Evolutionary conservation across 2,888 invertebrate genomes (phyloP), one percentile per base, ranked within the genome.

Genomic region (Hydrotaea cyrtoneurina): DNA sequence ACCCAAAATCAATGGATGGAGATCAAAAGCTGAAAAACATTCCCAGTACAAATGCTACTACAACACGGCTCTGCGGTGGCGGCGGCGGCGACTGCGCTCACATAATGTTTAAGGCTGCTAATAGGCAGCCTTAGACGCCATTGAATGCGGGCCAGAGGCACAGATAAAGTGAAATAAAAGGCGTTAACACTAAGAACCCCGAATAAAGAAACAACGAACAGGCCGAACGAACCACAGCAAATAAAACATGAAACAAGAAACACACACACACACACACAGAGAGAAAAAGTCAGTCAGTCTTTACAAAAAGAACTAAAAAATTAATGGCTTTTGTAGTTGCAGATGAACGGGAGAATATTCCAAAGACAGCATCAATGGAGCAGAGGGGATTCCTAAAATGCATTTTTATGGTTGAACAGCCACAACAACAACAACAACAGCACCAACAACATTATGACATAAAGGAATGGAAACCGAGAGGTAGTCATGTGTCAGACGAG

Each of bases 311-410:
- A 4, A 4, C 31, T 2, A 46, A 36, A 64, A 73, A 78, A 71
- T 78, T 78, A 83, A 83, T 78, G 80, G 74, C 21, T 83, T 83
- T 80, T 77, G 74, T 66, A 74, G n/a, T 36, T 17, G 43, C 62
- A 21, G 13, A 5, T 39, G 50, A 43, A 62, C 13, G 36, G 31
- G 43, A 46, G 72, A 46, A 50, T 23, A 62, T 53, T 26, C 7
- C 17, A 53, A 50, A 71, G n/a, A 21, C 26, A 55, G 78, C 57
- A 15, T 57, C 55, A 50, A 36, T 59, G 2, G 31, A 31, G 26
- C 64, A 64, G 74, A 77, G 79, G 83, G 85, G 66, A 79, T 82
- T 85, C 77, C 82, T 77, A 23, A 85, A 85, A 85, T 82, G 78
- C 73, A 79, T 69, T 85, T 84, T 85, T 77, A 77, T 80, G 74